Evolutionary conservation across 2,113 vertebrate species (phyloP).

Genomic region (Piprites chloris): DNA sequence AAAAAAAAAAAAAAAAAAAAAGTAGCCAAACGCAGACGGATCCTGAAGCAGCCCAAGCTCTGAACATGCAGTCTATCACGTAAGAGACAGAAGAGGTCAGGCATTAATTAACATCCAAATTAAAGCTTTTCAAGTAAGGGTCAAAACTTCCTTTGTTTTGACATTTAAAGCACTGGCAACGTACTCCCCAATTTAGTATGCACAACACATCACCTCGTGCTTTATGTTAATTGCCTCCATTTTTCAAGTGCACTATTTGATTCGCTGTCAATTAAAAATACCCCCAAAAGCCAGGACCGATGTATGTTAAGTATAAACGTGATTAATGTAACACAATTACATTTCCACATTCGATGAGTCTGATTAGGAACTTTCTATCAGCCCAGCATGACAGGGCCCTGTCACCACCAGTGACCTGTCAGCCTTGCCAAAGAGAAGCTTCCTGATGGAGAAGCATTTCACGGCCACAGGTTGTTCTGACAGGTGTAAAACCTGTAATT

Average conservation of each 20-base stretch:
- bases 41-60: background rate
- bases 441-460: background rate
- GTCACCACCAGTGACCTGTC: background rate
- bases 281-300: conserved; percentile 74
- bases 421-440: background rate
- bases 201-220: conserved; percentile 52
- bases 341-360: conserved; percentile 64
- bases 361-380: conserved; percentile 47
- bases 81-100: conserved; percentile 54
- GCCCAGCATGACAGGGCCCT: background rate
- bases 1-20: background rate
- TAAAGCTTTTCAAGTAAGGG: conserved; percentile 68
- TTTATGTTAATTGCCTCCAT: conserved; percentile 90
- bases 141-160: conserved; percentile 73
- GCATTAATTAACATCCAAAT: conserved; percentile 71
- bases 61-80: conserved; percentile 42
- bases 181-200: conserved; percentile 50
- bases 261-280: conserved; percentile 93
- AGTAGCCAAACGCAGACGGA: background rate
- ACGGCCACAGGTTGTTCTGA: background rate
- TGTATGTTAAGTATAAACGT: conserved; percentile 73
- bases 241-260: conserved; percentile 87
- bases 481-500: background rate
- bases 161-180: conserved; percentile 69
- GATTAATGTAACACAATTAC: conserved; percentile 81